These are phyloP conservation scores for Helostoma temminkii DNA, from an alignment of 2,797 vertebrate genomes.

Conservation along the genomic window DNA sequence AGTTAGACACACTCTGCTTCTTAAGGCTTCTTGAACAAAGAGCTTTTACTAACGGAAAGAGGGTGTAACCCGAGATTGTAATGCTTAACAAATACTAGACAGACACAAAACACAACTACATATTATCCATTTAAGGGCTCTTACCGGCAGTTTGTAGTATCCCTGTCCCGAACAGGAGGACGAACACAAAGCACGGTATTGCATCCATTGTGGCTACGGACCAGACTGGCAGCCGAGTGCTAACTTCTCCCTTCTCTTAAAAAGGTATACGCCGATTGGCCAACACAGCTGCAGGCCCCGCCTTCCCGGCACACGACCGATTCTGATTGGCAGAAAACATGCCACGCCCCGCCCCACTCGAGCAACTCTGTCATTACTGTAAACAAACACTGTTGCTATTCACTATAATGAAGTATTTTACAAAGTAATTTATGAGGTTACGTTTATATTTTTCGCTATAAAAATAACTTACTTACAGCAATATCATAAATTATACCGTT, in stretches of 20 bases:
- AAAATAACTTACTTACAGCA: not conserved
- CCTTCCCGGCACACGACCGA: constrained; percentile 23
- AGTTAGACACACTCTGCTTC: constrained; percentile 77
- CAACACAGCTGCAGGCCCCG: constrained; percentile 17
- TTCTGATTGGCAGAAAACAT: constrained; percentile 72
- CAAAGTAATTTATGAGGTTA: not conserved
- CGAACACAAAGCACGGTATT: constrained; percentile 72
- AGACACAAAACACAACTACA: not conserved
- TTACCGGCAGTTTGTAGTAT: constrained; percentile 78
- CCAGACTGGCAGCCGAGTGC: constrained; percentile 71
- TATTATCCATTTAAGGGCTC: not conserved
- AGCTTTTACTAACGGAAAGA: constrained; percentile 54
- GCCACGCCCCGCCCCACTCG: constrained; percentile 73
- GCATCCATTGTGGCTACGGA: constrained; percentile 82
- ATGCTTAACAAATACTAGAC: constrained; percentile 15
- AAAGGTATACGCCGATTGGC: constrained; percentile 50
- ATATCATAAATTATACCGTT: not conserved
- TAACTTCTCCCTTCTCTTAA: constrained; percentile 76
- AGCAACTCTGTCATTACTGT: constrained; percentile 63
- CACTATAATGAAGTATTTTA: constrained; percentile 17
- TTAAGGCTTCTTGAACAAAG: constrained; percentile 84
- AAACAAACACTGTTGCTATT: constrained; percentile 72
- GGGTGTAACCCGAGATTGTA: not conserved
- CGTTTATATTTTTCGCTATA: not conserved
- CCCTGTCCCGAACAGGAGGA: constrained; percentile 78